Evolutionary conservation across 2,797 vertebrate genomes (phyloP).

Genomic region (Myotis myotis): DNA sequence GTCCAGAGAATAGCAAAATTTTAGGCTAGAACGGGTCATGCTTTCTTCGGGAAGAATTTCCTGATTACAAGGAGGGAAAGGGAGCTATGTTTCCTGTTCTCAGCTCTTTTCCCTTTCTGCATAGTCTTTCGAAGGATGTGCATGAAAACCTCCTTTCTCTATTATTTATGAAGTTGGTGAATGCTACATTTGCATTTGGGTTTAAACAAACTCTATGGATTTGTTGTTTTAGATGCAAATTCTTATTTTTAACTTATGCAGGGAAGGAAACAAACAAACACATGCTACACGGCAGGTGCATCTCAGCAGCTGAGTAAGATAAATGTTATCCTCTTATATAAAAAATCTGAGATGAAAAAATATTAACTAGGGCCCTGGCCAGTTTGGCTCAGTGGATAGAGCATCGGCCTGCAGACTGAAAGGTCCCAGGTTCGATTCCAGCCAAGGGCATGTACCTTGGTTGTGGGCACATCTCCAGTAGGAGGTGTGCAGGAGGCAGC

Average conservation of each 20-base stretch:
- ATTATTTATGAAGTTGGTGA: slow-evolving; percentile 7
- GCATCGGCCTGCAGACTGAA: too few species aligned
- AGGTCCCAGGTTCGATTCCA: too few species aligned
- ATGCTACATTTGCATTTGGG: slow-evolving; percentile 30
- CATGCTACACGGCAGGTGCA: not conserved
- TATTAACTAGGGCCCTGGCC: not conserved
- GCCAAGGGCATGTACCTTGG: too few species aligned
- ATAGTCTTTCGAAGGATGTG: not conserved
- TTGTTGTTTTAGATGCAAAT: not conserved
- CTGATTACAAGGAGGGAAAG: not conserved
- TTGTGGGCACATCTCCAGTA: too few species aligned
- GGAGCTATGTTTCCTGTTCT: not conserved
- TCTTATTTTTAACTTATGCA: slow-evolving; percentile 44
- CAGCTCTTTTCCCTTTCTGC: not conserved
- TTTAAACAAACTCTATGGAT: slow-evolving; percentile 30
- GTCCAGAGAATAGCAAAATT: slow-evolving; percentile 49
- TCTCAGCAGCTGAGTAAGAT: not conserved
- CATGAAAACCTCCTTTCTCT: not conserved
- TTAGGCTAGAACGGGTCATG: slow-evolving; percentile 50
- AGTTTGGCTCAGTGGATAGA: too few species aligned
- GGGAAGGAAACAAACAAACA: slow-evolving; percentile 17
- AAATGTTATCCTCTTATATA: not conserved
- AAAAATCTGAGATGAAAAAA: not conserved
- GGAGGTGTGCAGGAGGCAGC: too few species aligned
- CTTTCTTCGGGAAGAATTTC: slow-evolving; percentile 59